Percentiles rank a stretch among this genome's conserved stretches.
phyloP scores from a whole-genome alignment of 2,888 invertebrate genomes.

The Phlogophora meticulosa region DNA sequence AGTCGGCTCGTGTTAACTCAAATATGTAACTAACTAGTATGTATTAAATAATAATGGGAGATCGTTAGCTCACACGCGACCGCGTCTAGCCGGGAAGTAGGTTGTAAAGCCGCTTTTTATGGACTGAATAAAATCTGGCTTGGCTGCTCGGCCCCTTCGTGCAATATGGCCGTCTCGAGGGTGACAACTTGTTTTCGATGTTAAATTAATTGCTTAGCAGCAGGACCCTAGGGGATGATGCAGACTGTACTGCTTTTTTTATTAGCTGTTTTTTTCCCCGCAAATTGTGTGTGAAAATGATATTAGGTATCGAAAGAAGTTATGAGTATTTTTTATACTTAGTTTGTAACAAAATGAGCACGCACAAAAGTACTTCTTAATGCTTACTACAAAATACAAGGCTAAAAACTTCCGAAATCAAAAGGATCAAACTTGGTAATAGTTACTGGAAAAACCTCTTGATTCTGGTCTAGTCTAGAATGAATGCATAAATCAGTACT shows the following conservation, averaged over 20 bases:
- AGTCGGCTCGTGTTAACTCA: conserved; percentile 60
- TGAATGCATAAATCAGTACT: conserved; percentile 15
- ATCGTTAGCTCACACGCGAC: conserved; percentile 80
- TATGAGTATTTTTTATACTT: neutral
- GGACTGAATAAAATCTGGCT: conserved; percentile 75
- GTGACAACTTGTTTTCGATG: conserved; percentile 67
- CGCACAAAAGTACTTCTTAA: too few relatives aligned
- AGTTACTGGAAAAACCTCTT: conserved; percentile 25
- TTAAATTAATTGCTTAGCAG: conserved; percentile 63
- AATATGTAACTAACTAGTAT: conserved; percentile 69
- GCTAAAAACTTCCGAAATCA: neutral
- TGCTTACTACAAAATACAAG: neutral
- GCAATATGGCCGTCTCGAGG: conserved; percentile 62
- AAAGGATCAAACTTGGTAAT: neutral
- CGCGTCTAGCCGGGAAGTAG: conserved; percentile 84
- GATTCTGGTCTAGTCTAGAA: conserved; percentile 12
- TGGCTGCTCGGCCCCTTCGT: conserved; percentile 48
- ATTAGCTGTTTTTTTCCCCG: neutral
- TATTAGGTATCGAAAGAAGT: neutral
- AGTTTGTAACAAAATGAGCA: neutral
- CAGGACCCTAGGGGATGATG: conserved; percentile 18
- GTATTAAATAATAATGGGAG: conserved; percentile 79
- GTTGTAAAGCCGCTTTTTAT: conserved; percentile 76
- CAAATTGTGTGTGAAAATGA: neutral
- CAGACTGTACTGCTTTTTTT: conserved; percentile 4